Conservation (phyloP, 2,888 invertebrate genomes). For the Melipona beecheii region DNA sequence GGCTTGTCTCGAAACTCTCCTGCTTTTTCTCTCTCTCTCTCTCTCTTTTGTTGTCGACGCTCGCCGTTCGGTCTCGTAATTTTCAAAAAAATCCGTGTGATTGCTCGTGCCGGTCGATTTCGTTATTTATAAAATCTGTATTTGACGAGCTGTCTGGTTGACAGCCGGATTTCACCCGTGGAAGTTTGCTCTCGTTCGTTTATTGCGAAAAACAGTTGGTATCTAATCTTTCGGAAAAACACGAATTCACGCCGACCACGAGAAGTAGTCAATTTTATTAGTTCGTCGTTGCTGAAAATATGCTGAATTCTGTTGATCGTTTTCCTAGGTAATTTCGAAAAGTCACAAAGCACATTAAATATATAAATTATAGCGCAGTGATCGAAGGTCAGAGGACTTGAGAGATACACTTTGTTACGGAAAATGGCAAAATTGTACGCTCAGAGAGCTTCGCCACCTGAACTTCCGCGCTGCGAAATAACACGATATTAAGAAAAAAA, state of each 20-base stretch:
- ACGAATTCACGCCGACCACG: not conserved
- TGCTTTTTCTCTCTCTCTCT: not conserved
- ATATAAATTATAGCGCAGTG: too few relatives aligned
- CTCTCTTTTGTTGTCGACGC: not conserved
- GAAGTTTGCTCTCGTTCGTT: not conserved
- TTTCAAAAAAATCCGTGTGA: not conserved
- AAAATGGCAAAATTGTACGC: too few relatives aligned
- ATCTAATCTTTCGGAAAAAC: not conserved
- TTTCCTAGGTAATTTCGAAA: too few relatives aligned
- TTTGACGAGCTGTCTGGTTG: not conserved
- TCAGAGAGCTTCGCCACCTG: too few relatives aligned
- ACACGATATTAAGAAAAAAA: too few relatives aligned
- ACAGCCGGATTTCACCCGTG: not conserved
- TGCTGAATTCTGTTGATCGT: too few relatives aligned
- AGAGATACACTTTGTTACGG: too few relatives aligned
- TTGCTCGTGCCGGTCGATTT: not conserved
- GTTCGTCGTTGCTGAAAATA: too few relatives aligned
- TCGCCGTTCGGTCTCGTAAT: conserved; percentile 8
- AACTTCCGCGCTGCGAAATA: too few relatives aligned
- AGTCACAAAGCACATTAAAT: not conserved
- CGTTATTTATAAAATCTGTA: conserved; percentile 32
- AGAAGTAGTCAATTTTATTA: not conserved
- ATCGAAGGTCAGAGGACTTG: too few relatives aligned
- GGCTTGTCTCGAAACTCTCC: not conserved
- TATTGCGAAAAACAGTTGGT: not conserved